Conservation (phyloP, 2,797 vertebrate species). For the Chelon labrosus region DNA sequence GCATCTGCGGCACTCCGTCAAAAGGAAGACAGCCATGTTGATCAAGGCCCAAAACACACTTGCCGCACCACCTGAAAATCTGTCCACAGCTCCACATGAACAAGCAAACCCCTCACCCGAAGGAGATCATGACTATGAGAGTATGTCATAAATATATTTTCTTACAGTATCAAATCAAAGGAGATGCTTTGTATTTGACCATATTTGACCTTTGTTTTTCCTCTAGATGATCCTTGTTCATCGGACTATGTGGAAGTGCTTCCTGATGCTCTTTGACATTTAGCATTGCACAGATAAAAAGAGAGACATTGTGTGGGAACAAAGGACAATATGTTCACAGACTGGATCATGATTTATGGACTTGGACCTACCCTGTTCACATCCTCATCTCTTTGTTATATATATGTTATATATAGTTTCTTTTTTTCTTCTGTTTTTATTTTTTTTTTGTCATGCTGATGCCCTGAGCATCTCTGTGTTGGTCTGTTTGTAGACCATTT, state of each 20-base stretch:
- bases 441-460: too few relatives aligned
- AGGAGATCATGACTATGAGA: conserved; percentile 59
- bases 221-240: conserved; percentile 8
- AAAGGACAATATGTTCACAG: not conserved
- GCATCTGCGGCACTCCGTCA: conserved; percentile 63
- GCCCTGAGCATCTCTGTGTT: too few relatives aligned
- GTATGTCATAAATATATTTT: conserved; percentile 44
- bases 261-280: not conserved
- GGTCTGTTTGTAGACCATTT: too few relatives aligned
- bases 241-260: conserved; percentile 53
- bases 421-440: too few relatives aligned
- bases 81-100: accelerated
- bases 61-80: accelerated
- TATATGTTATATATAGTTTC: too few relatives aligned
- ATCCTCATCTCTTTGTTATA: too few relatives aligned
- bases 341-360: not conserved
- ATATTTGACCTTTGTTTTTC: not conserved
- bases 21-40: conserved; percentile 61
- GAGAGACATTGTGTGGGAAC: too few relatives aligned
- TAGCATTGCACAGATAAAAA: not conserved
- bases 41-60: not conserved
- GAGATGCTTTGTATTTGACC: not conserved
- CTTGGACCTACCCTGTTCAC: too few relatives aligned
- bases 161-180: not conserved
- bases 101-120: not conserved